A percentile compares a stretch with the other conserved stretches of the same genome.
phyloP scores from a whole-genome alignment of 2,113 vertebrate genomes.

The Meriones unguiculatus region DNA sequence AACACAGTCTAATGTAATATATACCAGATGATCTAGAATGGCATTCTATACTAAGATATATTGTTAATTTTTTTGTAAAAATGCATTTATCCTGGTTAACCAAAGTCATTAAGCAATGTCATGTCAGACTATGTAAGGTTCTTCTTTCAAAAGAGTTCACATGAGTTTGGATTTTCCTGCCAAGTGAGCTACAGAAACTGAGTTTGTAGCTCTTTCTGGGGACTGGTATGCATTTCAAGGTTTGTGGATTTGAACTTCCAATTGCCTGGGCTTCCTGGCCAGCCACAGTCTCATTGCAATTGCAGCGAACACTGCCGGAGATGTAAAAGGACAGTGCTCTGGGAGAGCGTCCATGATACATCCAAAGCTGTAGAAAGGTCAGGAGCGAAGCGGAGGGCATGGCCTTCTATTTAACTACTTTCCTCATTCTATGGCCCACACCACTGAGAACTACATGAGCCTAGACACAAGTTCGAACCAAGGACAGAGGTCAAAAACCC shows the following conservation, averaged over 20 bases:
- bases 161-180: constrained; percentile 53
- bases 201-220: constrained; percentile 1
- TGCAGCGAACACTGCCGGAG: background rate
- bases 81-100: background rate
- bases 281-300: background rate
- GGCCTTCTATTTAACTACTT: background rate
- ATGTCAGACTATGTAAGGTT: constrained; percentile 31
- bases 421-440: constrained; percentile 47
- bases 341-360: background rate
- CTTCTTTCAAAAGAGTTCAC: constrained; percentile 51
- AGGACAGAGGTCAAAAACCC: constrained; percentile 2
- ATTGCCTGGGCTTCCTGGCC: background rate
- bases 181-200: constrained; percentile 46
- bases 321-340: background rate
- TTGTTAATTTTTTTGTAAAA: constrained; percentile 7
- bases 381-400: background rate
- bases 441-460: background rate
- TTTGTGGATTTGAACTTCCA: background rate
- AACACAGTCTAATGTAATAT: background rate
- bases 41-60: constrained; percentile 1
- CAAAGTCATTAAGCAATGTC: constrained; percentile 30
- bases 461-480: constrained; percentile 61
- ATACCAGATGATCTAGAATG: background rate
- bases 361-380: background rate
- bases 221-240: background rate